These are phyloP conservation scores for Ephialtes manifestator DNA, from an alignment of 2,888 invertebrate genomes.

Conservation along the genomic window DNA sequence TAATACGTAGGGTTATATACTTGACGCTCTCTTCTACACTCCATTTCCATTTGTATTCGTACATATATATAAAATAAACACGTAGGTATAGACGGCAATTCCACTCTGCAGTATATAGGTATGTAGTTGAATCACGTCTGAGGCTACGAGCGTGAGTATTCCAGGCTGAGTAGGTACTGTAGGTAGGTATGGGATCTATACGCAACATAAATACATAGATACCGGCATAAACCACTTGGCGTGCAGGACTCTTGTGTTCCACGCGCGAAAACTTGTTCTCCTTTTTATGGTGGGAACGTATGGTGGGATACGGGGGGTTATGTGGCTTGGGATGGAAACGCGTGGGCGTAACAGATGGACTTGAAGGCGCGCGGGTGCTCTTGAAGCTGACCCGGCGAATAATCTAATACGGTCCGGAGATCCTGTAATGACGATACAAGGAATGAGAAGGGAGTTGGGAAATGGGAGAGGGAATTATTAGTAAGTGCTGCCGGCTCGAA, in stretches of 20 bases:
- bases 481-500: too few species aligned
- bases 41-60: conserved; percentile 24
- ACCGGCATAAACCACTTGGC: conserved; percentile 70
- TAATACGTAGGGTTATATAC: conserved; percentile 50
- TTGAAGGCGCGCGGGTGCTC: conserved; percentile 23
- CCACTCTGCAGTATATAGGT: neutral
- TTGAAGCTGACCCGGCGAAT: neutral
- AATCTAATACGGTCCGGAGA: conserved; percentile 10
- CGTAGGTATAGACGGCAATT: conserved; percentile 22
- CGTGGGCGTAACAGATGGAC: conserved; percentile 72
- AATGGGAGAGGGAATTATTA: too few species aligned
- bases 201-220: conserved; percentile 68
- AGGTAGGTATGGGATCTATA: conserved; percentile 22
- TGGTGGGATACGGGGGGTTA: conserved; percentile 64
- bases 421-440: neutral
- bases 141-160: neutral
- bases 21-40: conserved; percentile 22
- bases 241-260: conserved; percentile 72
- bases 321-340: conserved; percentile 60
- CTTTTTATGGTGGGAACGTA: conserved; percentile 60
- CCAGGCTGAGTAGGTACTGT: neutral
- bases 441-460: neutral
- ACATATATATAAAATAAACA: conserved; percentile 45
- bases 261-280: conserved; percentile 73
- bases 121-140: neutral